Evolutionary conservation across 1,140 invertebrate species (phyloP), one percentile per base, ranked within the genome.

Genomic region (Philotrypesis tridentata): DNA sequence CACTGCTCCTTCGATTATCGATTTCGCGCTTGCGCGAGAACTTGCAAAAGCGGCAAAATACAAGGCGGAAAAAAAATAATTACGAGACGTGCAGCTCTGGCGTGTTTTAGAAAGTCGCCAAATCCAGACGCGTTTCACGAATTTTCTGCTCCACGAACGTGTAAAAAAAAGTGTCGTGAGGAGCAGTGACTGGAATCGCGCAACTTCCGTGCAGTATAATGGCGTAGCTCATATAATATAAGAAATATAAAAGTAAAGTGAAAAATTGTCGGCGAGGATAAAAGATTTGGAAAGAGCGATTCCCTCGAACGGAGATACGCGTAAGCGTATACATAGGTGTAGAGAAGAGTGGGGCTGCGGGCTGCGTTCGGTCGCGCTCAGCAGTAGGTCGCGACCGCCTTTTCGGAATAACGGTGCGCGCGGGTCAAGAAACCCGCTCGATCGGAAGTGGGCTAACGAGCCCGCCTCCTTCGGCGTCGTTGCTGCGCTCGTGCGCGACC

Each of bases 391-490:
- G 79, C 85, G 89, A 89, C 89, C 89, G 88, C 87, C 73, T 89
- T 89, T 90, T 85, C 61, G 60, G 73, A 84, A 75, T 89, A 90
- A 89, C 89, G 89, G 89, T 88, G 84, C 85, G n/a, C 25, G 12
- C 77, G 83, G 89, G 89, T 89, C 88, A 89, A 89, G 82, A 89
- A 90, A 89, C 89, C 85, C 80, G 78, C 85, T 71, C 82, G 81
- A 83, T 84, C 83, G 79, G 85, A 91, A 91, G 90, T 91, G 88
- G 90, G 90, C 88, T 91, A 91, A 89, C 87, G 88, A 91, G 88
- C 86, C 84, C 85, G 70, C 82, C 84, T 81, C 48, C 84, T 83
- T 70, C 80, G 77, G 82, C 89, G 87, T 79, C 83, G 48, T 55
- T 55, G 48, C 21, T n/a, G n/a, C 48, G 21, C 48, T 55, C 21